phyloP scores from a whole-genome alignment of 2,797 vertebrate genomes.

The Bradypodion pumilum region DNA sequence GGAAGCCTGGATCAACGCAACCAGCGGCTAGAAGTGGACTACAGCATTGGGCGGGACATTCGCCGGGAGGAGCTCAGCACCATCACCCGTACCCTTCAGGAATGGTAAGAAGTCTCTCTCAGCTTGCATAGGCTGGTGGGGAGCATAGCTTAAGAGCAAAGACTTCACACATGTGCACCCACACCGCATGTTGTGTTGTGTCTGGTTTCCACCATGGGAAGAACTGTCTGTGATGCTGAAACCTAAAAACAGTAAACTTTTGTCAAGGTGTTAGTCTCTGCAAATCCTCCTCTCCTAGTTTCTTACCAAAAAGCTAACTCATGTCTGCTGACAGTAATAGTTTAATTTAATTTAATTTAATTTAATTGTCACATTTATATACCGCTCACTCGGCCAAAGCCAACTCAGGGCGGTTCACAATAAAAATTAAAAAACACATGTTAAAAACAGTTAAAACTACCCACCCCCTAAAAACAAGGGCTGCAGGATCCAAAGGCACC shows the following conservation, averaged over 20 bases:
- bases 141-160: neutral
- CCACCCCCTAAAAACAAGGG: too few species aligned
- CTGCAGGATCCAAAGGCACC: too few species aligned
- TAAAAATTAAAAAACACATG: too few species aligned
- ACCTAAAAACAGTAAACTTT: neutral
- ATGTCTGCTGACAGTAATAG: too few species aligned
- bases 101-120: constrained; percentile 75
- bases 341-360: too few species aligned
- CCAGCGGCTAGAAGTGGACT: constrained; percentile 80
- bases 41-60: constrained; percentile 81
- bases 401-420: too few species aligned
- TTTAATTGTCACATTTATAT: too few species aligned
- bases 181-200: neutral
- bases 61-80: constrained; percentile 78
- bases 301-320: neutral
- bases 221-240: neutral
- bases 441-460: too few species aligned
- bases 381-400: too few species aligned
- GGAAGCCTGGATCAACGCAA: constrained; percentile 81
- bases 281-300: neutral
- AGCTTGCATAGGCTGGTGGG: neutral
- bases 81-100: constrained; percentile 79
- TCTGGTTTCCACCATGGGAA: neutral
- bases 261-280: neutral
- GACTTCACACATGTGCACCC: neutral